phyloP scores from a whole-genome alignment of 2,113 vertebrate species.

The Tinamus guttatus region DNA sequence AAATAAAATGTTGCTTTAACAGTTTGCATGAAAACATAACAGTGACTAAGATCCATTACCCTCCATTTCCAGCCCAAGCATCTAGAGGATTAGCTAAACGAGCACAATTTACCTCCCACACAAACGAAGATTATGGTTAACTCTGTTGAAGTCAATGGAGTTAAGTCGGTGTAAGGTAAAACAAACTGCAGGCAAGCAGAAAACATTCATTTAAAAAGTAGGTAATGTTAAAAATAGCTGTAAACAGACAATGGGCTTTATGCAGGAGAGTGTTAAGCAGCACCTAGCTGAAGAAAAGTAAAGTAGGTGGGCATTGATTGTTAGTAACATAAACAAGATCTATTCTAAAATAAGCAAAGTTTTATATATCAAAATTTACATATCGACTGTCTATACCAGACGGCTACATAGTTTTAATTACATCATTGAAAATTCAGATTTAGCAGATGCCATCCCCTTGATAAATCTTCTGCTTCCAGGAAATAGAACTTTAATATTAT shows the following conservation, averaged over 20 bases:
- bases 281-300: constrained; percentile 39
- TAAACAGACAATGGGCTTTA: constrained; percentile 32
- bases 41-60: constrained; percentile 63
- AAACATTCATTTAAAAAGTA: neutral
- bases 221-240: neutral
- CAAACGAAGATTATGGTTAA: constrained; percentile 42
- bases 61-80: constrained; percentile 52
- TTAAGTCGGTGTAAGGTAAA: neutral
- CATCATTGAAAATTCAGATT: neutral
- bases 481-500: neutral
- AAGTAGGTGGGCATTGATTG: constrained; percentile 45
- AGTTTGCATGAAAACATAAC: constrained; percentile 54
- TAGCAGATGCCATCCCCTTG: neutral
- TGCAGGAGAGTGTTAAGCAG: neutral
- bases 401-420: neutral
- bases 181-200: constrained; percentile 3
- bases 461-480: neutral
- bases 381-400: neutral
- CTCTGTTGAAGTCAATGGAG: constrained; percentile 18
- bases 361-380: neutral
- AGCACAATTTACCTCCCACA: constrained; percentile 49
- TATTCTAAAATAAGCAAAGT: neutral
- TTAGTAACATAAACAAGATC: constrained; percentile 22
- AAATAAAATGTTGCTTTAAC: constrained; percentile 54
- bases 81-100: constrained; percentile 63